Evolutionary conservation across 2,888 invertebrate species (phyloP), one percentile per base, ranked within the genome.

Genomic region (Scrobipalpa costella): DNA sequence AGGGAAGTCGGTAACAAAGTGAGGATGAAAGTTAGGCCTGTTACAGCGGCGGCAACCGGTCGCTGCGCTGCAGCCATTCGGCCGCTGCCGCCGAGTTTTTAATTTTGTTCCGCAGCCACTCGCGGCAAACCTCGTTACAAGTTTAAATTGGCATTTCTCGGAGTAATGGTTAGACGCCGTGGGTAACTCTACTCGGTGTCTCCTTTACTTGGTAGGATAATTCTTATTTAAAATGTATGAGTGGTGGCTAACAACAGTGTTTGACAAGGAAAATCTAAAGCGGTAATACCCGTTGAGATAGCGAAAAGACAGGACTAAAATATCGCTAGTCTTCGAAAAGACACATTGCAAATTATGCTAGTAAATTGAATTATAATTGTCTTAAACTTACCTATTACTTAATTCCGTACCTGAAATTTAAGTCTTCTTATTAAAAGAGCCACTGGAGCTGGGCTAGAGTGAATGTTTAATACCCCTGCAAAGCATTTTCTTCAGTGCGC

Each of bases 111-210:
- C 83, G 75, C 80, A 84, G 85, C 85, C 88, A 86, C 88, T 88
- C 84, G 88, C 84, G 82, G 86, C 83, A 86, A 88, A 89, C 86
- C 89, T 90, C 85, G 89, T 90, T 90, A 90, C 88, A 90, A 90
- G 85, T 90, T 90, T 90, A 90, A 90, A 90, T 90, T 90, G 90
- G 87, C 88, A 85, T 89, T 89, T 89, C 88, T 86, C 88, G 81
- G 83, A 86, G 87, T 87, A 88, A 88, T 85, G 85, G 87, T 84
- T 85, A 85, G 85, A 87, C 81, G 84, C 78, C 81, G 79, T 80
- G 80, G 85, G 77, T 80, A 84, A 85, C 80, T 83, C 76, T 77
- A 72, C 71, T 71, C 77, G 76, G 84, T 85, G 83, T 86, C 86
- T 85, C 80, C 81, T 78, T 79, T 78, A 81, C 81, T 82, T 80